phyloP scores from a whole-genome alignment of 2,113 vertebrate genomes.

The Loxodonta africana region DNA sequence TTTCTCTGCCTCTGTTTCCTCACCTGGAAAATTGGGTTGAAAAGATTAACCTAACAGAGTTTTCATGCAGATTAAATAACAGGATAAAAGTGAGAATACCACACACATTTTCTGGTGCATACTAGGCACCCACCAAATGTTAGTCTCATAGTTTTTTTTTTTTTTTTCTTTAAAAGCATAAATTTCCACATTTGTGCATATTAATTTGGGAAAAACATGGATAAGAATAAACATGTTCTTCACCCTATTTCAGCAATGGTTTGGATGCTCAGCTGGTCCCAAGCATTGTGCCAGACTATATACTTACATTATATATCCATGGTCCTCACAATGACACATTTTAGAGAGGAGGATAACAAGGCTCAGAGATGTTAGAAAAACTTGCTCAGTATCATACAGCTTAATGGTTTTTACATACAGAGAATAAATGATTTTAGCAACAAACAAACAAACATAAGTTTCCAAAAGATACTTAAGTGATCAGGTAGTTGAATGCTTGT shows the following conservation, averaged over 20 bases:
- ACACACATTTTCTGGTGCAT: background rate
- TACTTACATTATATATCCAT: background rate
- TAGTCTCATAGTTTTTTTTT: background rate
- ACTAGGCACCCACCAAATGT: background rate
- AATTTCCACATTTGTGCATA: background rate
- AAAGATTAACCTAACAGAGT: conserved; percentile 36
- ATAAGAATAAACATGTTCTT: background rate
- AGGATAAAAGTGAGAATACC: conserved; percentile 16
- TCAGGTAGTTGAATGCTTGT: background rate
- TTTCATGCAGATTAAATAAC: conserved; percentile 26
- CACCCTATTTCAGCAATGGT: background rate
- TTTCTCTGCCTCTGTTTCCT: background rate
- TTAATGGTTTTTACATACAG: background rate
- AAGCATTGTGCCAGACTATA: background rate
- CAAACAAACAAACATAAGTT: conserved; percentile 18
- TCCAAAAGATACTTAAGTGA: background rate
- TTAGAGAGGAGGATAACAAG: background rate
- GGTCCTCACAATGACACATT: background rate
- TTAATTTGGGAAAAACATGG: background rate
- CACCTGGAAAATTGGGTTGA: background rate
- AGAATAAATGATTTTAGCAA: background rate
- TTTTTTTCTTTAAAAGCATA: conserved; percentile 24
- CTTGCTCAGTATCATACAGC: background rate
- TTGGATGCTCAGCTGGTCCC: background rate
- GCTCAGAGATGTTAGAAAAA: background rate